Conservation (phyloP, 2,888 invertebrate genomes). For the Unio pictorum region DNA sequence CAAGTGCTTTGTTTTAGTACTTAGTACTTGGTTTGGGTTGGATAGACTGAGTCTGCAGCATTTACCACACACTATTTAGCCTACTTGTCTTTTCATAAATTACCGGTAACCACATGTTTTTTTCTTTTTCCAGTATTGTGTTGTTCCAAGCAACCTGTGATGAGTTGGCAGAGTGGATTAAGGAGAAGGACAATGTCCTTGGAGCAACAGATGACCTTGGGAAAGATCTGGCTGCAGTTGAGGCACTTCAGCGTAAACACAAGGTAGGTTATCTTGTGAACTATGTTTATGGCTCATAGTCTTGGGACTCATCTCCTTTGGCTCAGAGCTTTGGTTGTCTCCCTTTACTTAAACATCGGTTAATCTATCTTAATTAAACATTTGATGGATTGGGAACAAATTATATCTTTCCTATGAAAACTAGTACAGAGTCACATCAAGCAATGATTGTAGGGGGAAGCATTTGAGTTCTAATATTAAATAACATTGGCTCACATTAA, state of each 20-base stretch:
- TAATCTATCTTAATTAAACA: no score
- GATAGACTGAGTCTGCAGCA: no score
- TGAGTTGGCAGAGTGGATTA: constrained; percentile 97
- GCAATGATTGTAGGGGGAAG: no score
- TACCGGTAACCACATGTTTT: neutral
- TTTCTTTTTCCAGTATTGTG: constrained; percentile 81
- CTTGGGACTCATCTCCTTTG: neutral
- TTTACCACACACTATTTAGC: neutral
- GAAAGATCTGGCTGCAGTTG: constrained; percentile 88
- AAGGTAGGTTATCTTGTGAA: constrained; percentile 74
- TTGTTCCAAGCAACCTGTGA: constrained; percentile 96
- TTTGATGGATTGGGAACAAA: no score
- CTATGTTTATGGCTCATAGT: no score
- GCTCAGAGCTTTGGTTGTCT: neutral
- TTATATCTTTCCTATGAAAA: no score
- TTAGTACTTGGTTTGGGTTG: no score
- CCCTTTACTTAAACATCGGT: neutral
- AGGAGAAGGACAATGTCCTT: constrained; percentile 91
- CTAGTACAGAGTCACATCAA: no score
- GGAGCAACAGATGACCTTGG: constrained; percentile 75
- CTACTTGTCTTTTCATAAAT: neutral
- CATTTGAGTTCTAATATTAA: no score
- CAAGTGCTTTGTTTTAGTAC: no score
- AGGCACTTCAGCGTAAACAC: constrained; percentile 91
- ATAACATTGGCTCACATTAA: no score